Evolutionary conservation across 2,113 vertebrate genomes (phyloP).

Genomic region (Entomyzon cyanotis): DNA sequence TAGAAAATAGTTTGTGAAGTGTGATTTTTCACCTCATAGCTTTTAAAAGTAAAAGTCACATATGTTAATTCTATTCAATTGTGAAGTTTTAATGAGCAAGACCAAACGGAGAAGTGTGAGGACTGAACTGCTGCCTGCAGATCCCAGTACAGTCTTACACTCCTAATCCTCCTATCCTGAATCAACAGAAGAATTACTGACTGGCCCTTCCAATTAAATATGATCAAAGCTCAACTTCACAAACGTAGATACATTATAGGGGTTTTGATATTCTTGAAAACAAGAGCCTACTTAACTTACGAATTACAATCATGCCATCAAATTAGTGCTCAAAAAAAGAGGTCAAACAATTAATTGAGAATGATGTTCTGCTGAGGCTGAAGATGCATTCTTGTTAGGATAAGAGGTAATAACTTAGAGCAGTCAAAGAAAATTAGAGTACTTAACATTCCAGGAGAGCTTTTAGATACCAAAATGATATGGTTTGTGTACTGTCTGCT

Average conservation of each 20-base stretch:
- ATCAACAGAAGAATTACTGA: background rate
- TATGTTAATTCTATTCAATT: background rate
- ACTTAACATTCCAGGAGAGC: background rate
- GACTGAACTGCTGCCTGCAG: background rate
- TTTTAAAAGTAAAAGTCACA: background rate
- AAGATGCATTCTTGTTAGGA: background rate
- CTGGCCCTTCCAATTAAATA: background rate
- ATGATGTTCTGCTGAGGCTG: background rate
- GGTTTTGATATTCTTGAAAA: background rate
- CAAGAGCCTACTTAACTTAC: background rate
- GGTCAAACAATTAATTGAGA: background rate
- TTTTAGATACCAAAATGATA: slow-evolving; percentile 1
- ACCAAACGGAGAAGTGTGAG: background rate
- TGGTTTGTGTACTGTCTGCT: background rate
- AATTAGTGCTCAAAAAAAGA: background rate
- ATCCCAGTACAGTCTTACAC: background rate
- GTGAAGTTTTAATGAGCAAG: background rate
- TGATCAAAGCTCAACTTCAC: background rate
- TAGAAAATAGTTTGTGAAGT: background rate
- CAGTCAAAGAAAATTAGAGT: background rate
- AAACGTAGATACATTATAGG: rapidly evolving
- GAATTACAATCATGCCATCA: background rate
- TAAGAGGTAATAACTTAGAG: background rate
- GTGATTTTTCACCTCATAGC: background rate
- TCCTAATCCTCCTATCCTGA: background rate